Evolutionary conservation across 2,888 invertebrate genomes (phyloP), one percentile per base, ranked within the genome.

Genomic region (Aproaerema taeniolella): DNA sequence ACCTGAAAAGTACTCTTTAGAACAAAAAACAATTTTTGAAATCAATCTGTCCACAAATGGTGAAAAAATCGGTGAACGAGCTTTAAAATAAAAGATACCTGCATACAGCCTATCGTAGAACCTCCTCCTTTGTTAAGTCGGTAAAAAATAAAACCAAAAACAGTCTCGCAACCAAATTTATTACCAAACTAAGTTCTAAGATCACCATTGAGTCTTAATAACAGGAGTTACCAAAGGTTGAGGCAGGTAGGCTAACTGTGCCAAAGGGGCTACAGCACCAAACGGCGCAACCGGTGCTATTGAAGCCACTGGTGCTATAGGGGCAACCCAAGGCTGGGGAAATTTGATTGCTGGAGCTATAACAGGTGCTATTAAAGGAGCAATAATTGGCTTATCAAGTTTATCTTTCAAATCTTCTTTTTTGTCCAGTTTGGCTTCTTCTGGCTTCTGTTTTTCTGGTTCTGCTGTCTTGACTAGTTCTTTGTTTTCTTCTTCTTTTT

Each of bases 391-490:
- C 20, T 20, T 20, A n/a, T n/a, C n/a, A n/a, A n/a, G 20, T 20
- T 20, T 20, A 6, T 20, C 8, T 20, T 20, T 20, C 4, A 6
- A 6, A 20, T 8, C 8, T 20, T 6, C 20, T 20, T 20, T 20
- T 8, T 20, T 20, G 20, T 20, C 20, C 20, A 6, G 5, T n/a
- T n/a, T n/a, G n/a, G n/a, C n/a, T n/a, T n/a, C n/a, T n/a, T n/a
- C n/a, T n/a, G n/a, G n/a, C 20, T n/a, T n/a, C 26, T 2, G 9
- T 17, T 49, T 49, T 3, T 41, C 45, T 3, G 42, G 38, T 24
- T 58, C 59, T 7, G 41, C 50, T 11, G 53, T 38, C 31, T 68
- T 62, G 1, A 53, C 52, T 3, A 53, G 50, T n/a, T 56, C 63
- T 10, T 45, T 13, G 8, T 31, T 16, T 31, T 31, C 16, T n/a